Evolutionary conservation across 2,113 vertebrate genomes (phyloP).

Genomic region (Marcusenius ussheri): DNA sequence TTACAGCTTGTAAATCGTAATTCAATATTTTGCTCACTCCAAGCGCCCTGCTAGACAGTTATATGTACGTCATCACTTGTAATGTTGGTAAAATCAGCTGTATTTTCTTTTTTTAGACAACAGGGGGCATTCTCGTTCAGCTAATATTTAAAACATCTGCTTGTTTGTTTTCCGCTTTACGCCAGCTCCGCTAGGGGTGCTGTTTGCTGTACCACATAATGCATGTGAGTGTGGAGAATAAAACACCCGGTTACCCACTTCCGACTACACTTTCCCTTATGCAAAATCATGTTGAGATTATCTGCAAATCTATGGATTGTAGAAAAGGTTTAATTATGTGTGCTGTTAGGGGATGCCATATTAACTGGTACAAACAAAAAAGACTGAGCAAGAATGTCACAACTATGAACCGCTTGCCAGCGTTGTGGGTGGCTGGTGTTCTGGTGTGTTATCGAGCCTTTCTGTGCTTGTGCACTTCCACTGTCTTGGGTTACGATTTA

Average conservation of each 20-base stretch:
- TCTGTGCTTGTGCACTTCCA: too few relatives aligned
- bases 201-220: neutral
- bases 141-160: neutral
- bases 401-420: neutral
- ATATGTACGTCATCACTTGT: neutral
- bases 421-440: neutral
- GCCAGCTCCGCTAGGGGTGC: neutral
- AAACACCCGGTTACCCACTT: neutral
- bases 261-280: neutral
- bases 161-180: neutral
- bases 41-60: neutral
- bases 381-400: neutral
- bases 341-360: neutral
- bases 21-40: neutral
- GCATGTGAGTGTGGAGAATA: neutral
- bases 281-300: neutral
- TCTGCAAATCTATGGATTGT: neutral
- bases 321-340: neutral
- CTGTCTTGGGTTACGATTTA: too few relatives aligned
- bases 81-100: neutral
- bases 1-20: neutral
- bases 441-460: too few relatives aligned
- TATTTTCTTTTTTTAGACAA: neutral
- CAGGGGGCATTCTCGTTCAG: neutral
- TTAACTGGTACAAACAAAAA: neutral